Base-by-base conservation (phyloP, 2,797 vertebrate species). In the Aplochiton taeniatus region DNA sequence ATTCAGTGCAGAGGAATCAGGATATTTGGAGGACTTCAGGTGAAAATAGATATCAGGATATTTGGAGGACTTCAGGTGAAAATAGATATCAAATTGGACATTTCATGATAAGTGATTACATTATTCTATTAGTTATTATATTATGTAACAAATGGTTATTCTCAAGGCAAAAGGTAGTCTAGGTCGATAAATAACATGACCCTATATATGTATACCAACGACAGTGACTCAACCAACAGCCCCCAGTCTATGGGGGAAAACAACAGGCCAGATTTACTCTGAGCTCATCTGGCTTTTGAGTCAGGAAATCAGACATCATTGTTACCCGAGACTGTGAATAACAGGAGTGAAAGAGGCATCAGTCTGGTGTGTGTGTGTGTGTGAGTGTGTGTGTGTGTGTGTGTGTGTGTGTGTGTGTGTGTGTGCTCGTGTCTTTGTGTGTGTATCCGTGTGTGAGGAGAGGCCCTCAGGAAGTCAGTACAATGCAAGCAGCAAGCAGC, bases 401-500 rank as follows among this genome's bases (percentile, higher is more conserved):
- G 60, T 7, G 20, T 42, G 60, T 17, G 51, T 11, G 47, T n/a
- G 44, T 20, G 45, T 14, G 58, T n/a, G 58, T 31, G 58, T 20
- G 16, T 10, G 50, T 45, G 42, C 14, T 11, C 9, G 16, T 60
- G 58, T 60, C 43, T 14, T 43, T 48, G 58, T 14, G 58, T 31
- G 65, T 79, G 81, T 78, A 68, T 76, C 70, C 9, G 19, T n/a
- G 47, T 6, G 46, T 66, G 79, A 75, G 83, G 63, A 55, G 79
- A 60, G 75, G 73, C 82, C 81, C 82, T 80, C 74, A 87, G 86
- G 86, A 86, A 85, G 83, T 8, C 10, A 11, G 52, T 16, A 31
- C 31, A 31, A 31, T 31, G 31, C 31, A 31, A 31, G 31, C 31
- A 3, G 31, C 31, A 31, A 31, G 31, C 31, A 3, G 31, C 31